phyloP scores from a whole-genome alignment of 2,888 invertebrate species.

The Tuta absoluta region DNA sequence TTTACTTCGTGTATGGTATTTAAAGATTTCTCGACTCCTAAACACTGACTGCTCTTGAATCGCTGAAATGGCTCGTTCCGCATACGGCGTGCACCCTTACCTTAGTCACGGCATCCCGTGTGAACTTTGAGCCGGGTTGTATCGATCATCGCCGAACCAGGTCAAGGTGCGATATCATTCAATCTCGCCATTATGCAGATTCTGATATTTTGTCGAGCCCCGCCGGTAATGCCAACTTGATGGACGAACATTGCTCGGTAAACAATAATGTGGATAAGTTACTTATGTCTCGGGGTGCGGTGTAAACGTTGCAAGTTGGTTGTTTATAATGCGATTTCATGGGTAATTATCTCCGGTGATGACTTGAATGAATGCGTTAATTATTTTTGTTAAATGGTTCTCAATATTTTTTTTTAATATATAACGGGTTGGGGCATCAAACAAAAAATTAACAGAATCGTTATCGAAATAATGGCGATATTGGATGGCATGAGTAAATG shows the following conservation, averaged over 20 bases:
- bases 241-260: conserved; percentile 28
- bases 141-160: conserved; percentile 38
- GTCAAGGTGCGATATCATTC: conserved; percentile 37
- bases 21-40: not conserved
- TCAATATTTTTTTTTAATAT: not conserved
- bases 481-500: not conserved
- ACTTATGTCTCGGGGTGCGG: not conserved
- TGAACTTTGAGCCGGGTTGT: conserved; percentile 27
- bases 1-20: too few species aligned
- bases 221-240: conserved; percentile 22
- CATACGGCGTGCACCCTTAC: conserved; percentile 24
- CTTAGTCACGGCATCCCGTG: conserved; percentile 27
- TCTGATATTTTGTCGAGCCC: conserved; percentile 24
- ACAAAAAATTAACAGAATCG: too few species aligned
- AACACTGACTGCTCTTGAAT: not conserved
- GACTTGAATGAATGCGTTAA: not conserved
- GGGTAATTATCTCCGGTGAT: not conserved
- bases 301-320: not conserved
- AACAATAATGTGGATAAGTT: conserved; percentile 19
- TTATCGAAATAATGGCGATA: too few species aligned
- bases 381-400: too few species aligned
- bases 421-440: too few species aligned
- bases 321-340: not conserved
- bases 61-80: conserved; percentile 1
- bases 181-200: conserved; percentile 34